These are phyloP conservation scores for Datnioides undecimradiatus DNA, from an alignment of 2,113 vertebrate species.

Conservation along the genomic window DNA sequence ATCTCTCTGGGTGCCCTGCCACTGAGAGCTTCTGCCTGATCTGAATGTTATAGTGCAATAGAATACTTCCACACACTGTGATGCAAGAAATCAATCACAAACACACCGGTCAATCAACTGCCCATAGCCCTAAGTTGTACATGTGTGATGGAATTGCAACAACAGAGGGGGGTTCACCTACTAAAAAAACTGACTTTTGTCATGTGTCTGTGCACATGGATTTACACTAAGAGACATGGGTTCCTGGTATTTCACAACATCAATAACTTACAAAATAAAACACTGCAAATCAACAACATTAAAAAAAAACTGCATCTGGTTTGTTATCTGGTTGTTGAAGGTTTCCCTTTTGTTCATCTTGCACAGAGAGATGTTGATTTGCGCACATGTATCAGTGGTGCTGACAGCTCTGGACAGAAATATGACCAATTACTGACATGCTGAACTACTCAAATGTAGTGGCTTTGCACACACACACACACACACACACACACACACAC, in stretches of 20 bases:
- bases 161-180: neutral
- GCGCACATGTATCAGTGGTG: neutral
- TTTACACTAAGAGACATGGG: neutral
- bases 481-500: no score
- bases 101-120: slow-evolving; percentile 60
- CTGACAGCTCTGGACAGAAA: neutral
- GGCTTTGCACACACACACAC: no score
- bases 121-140: slow-evolving; percentile 42
- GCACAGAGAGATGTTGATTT: neutral
- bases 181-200: neutral
- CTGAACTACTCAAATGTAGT: slow-evolving; percentile 5
- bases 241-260: neutral
- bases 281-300: neutral
- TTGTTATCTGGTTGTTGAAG: neutral
- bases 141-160: slow-evolving; percentile 53
- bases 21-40: slow-evolving; percentile 52
- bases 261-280: neutral
- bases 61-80: slow-evolving; percentile 66
- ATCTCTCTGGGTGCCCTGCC: slow-evolving; percentile 42
- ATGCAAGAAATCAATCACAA: slow-evolving; percentile 69
- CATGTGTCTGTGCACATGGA: neutral
- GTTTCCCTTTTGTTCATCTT: neutral
- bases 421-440: neutral
- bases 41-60: slow-evolving; percentile 51
- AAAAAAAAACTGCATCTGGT: no score